Evolutionary conservation across 2,113 vertebrate genomes (phyloP), one percentile per base, ranked within the genome.

Genomic region (Murina feae): DNA sequence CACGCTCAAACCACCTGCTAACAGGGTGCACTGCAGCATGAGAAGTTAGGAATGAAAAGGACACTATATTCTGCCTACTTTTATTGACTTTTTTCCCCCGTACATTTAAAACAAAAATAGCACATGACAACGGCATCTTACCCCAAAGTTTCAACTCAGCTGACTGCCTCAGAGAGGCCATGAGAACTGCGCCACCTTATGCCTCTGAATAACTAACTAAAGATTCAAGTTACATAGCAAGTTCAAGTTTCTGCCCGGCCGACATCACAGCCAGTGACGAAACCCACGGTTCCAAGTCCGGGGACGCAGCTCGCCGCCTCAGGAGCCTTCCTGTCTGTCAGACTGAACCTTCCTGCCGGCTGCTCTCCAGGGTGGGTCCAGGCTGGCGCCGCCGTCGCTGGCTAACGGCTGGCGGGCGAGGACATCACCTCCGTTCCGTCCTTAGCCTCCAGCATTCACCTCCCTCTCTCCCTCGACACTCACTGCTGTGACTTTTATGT

Each of bases 31-130:
- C 12, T 32, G 9, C 39, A 23, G 37, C 18, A 18, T 9, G 71
- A 16, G n/a, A 30, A 2, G 32, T 17, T 23, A 32, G 23, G 23
- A 11, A 37, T 17, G 23, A 60, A 42, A 18, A 63, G 28, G 42
- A 71, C 1, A 55, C 23, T 13, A 23, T 13, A 20, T 21, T 42
- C 18, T 51, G 32, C 16, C 55, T 35, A 65, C 51, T 89, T 97
- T 97, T 97, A 97, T 96, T 97, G 76, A 75, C 82, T 82, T 87
- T 66, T 89, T 37, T 44, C n/a, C n/a, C n/a, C n/a, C 23, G 28
- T 60, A 71, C 23, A 32, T 90, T 79, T 47, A 80, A 86, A 92
- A 95, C 21, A 91, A 82, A 96, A 94, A 91, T 25, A 91, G 16
- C 63, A 72, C 49, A 44, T 4, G 23, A 72, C 92, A 91, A 90